These are phyloP conservation scores for Dicyrtomina minuta DNA, from an alignment of 2,888 invertebrate genomes.

Conservation along the genomic window DNA sequence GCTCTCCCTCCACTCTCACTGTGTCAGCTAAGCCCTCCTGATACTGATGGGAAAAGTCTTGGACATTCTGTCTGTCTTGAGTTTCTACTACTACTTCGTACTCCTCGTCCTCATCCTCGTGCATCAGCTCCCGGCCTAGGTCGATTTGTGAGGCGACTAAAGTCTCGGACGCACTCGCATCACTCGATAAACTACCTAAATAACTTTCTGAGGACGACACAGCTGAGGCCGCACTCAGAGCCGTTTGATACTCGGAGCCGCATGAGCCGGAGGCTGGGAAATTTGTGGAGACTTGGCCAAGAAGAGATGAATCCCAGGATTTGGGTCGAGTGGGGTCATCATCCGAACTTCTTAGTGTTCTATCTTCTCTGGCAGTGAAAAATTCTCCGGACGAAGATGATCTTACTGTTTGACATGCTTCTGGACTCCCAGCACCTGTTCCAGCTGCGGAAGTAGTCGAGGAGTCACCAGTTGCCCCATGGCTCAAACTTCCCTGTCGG, in stretches of 20 bases:
- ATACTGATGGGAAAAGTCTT: not conserved
- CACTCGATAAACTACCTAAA: constrained; percentile 50
- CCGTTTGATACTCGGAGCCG: constrained; percentile 50
- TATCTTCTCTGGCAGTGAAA: constrained; percentile 50
- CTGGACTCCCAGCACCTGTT: constrained; percentile 43
- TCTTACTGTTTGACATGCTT: constrained; percentile 44
- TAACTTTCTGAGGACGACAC: constrained; percentile 50
- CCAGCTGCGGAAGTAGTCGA: constrained; percentile 27
- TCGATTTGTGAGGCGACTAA: constrained; percentile 86
- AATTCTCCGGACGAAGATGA: constrained; percentile 52
- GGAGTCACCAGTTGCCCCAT: constrained; percentile 11
- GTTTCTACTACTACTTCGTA: constrained; percentile 5
- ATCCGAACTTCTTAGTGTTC: constrained; percentile 44
- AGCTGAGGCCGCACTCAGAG: constrained; percentile 43
- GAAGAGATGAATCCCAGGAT: constrained; percentile 52
- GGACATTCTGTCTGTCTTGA: no score
- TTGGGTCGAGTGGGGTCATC: constrained; percentile 53
- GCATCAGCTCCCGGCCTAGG: constrained; percentile 71
- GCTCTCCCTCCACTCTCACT: not conserved
- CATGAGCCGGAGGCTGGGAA: constrained; percentile 42
- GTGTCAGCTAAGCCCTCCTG: not conserved
- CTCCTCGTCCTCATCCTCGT: constrained; percentile 63
- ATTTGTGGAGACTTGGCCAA: constrained; percentile 52
- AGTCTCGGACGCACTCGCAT: constrained; percentile 73
- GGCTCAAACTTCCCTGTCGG: constrained; percentile 3